Evolutionary conservation across 1,140 invertebrate genomes (phyloP).

Genomic region (Gonatopus flavifemur): DNA sequence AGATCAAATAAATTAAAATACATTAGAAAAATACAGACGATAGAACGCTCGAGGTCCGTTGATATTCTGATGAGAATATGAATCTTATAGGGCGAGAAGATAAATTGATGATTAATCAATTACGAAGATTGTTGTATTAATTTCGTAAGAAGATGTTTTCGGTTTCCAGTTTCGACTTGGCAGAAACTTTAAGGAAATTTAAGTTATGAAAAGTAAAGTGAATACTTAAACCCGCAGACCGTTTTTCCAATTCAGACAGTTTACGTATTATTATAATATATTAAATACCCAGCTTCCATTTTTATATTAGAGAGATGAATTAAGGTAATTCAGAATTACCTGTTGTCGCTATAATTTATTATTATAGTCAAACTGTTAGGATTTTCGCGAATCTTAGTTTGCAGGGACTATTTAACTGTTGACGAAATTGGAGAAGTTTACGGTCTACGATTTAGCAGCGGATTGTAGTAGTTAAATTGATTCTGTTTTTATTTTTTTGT

Average conservation of each 20-base stretch:
- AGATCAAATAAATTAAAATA: too few species aligned
- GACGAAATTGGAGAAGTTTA: slow-evolving; percentile 47
- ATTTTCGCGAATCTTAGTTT: slow-evolving; percentile 20
- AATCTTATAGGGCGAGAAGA: too few species aligned
- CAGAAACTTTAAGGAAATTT: too few species aligned
- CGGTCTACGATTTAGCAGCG: slow-evolving; percentile 43
- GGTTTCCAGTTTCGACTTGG: too few species aligned
- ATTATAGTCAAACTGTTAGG: slow-evolving; percentile 24
- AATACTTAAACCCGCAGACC: slow-evolving; percentile 16
- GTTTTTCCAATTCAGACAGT: slow-evolving; percentile 24
- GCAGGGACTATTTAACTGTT: slow-evolving; percentile 42
- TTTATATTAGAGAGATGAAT: slow-evolving; percentile 34
- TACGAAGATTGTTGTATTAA: too few species aligned
- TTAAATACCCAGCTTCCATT: slow-evolving; percentile 24
- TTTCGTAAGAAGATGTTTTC: too few species aligned
- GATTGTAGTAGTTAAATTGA: slow-evolving; percentile 43
- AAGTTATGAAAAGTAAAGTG: too few species aligned
- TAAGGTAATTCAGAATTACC: slow-evolving; percentile 16
- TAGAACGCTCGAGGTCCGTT: too few species aligned
- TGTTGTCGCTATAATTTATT: slow-evolving; percentile 33
- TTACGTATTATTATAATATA: slow-evolving; percentile 22
- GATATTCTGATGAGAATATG: too few species aligned
- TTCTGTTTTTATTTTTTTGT: slow-evolving; percentile 46
- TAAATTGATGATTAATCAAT: too few species aligned
- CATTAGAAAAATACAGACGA: too few species aligned